phyloP scores from a whole-genome alignment of 2,113 vertebrate genomes.

The Gobio gobio region DNA sequence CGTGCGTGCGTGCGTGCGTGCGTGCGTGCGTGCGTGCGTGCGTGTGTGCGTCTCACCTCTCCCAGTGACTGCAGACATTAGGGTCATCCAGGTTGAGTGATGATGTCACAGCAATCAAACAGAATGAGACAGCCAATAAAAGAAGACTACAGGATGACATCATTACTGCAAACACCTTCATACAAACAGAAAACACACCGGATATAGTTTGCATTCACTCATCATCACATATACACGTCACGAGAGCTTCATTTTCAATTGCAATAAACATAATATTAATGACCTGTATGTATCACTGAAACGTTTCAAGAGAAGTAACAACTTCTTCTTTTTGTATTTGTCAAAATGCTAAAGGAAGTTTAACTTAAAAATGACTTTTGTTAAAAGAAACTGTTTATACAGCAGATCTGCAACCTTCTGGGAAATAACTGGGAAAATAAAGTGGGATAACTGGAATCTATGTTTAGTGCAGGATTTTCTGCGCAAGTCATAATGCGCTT shows the following conservation, averaged over 20 bases:
- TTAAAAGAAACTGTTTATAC: too few species aligned
- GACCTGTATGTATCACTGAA: background rate
- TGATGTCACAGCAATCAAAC: constrained; percentile 73
- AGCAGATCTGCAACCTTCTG: too few species aligned
- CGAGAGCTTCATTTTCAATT: too few species aligned
- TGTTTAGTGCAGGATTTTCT: too few species aligned
- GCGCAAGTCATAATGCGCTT: too few species aligned
- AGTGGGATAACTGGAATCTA: too few species aligned
- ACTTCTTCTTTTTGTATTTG: background rate
- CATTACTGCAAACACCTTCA: constrained; percentile 74
- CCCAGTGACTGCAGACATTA: constrained; percentile 99
- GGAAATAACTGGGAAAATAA: too few species aligned
- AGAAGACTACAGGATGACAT: constrained; percentile 76
- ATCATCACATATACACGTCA: too few species aligned
- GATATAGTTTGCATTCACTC: too few species aligned
- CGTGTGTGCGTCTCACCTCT: constrained; percentile 81
- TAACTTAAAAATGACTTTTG: too few species aligned
- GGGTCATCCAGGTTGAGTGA: constrained; percentile 94
- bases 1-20: too few species aligned
- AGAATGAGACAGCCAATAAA: constrained; percentile 73
- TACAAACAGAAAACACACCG: constrained; percentile 34
- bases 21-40: background rate
- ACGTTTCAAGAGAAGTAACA: background rate
- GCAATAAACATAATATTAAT: background rate
- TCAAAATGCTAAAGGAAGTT: background rate